Conservation (phyloP, 1,140 invertebrate genomes). For the Heliconius himera region DNA sequence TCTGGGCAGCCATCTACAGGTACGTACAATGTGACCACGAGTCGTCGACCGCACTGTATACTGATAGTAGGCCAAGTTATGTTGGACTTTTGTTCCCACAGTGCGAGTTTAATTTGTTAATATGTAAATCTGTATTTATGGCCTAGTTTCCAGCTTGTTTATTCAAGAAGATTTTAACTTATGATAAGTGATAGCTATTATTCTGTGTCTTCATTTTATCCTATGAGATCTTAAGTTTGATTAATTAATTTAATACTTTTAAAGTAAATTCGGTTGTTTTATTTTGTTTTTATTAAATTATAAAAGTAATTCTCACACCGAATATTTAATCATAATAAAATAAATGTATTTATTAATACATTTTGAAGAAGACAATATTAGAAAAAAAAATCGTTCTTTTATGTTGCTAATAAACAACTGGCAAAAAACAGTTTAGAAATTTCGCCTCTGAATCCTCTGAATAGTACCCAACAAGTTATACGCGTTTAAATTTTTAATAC, state of each 20-base stretch:
- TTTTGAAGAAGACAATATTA: too few relatives aligned
- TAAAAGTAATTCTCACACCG: neutral
- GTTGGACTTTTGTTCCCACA: constrained; percentile 25
- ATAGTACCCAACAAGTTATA: too few relatives aligned
- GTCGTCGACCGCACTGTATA: neutral
- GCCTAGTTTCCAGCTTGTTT: constrained; percentile 9
- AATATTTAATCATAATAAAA: neutral
- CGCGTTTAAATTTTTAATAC: too few relatives aligned
- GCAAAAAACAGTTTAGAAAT: too few relatives aligned
- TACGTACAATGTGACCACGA: too few relatives aligned
- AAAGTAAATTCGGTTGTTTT: neutral
- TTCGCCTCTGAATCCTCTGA: too few relatives aligned
- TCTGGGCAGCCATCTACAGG: too few relatives aligned
- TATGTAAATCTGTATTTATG: constrained; percentile 30
- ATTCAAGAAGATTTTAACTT: constrained; percentile 5
- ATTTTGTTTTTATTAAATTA: neutral
- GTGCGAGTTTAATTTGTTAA: constrained; percentile 31
- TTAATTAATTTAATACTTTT: neutral
- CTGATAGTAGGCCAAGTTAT: constrained; percentile 18
- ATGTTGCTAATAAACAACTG: too few relatives aligned
- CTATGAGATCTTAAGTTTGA: neutral
- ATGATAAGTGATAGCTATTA: constrained; percentile 14
- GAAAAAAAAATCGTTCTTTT: too few relatives aligned
- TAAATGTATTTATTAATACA: too few relatives aligned
- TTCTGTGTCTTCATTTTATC: neutral